These are phyloP conservation scores for Heteromurus nitidus DNA, from an alignment of 2,888 invertebrate genomes.

Conservation along the genomic window DNA sequence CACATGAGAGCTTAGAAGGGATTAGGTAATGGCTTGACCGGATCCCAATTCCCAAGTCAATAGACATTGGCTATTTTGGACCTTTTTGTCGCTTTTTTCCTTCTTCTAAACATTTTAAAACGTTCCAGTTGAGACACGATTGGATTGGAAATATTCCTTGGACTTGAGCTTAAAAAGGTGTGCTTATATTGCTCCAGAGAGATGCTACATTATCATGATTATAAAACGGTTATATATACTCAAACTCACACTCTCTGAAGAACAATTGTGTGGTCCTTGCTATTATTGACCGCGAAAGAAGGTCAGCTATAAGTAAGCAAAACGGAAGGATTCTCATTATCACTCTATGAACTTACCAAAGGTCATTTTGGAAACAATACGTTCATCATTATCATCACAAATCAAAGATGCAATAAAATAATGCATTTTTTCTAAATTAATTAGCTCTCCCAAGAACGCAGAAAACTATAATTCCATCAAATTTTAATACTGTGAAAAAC, in stretches of 20 bases:
- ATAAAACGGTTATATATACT: not conserved
- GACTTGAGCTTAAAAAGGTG: conserved; percentile 21
- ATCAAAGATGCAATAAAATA: no score
- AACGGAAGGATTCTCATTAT: not conserved
- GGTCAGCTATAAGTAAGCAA: not conserved
- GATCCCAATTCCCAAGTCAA: no score
- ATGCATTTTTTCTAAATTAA: not conserved
- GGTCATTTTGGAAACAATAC: no score
- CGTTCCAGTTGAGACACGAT: conserved; percentile 40
- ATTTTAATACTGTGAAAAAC: not conserved
- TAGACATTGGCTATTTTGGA: no score
- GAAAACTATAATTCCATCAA: not conserved
- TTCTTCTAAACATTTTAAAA: no score
- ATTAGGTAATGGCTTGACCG: no score
- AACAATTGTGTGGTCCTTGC: no score
- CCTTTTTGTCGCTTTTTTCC: no score
- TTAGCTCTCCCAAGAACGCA: not conserved
- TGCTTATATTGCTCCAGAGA: not conserved
- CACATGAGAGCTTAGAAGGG: no score
- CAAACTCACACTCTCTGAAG: no score
- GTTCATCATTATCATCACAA: no score
- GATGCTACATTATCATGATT: not conserved
- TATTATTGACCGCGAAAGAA: not conserved
- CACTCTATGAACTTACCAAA: no score
- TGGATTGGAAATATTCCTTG: conserved; percentile 21